These are phyloP conservation scores for Tetramorium parvispinum DNA, from an alignment of 1,140 invertebrate species.

Conservation along the genomic window DNA sequence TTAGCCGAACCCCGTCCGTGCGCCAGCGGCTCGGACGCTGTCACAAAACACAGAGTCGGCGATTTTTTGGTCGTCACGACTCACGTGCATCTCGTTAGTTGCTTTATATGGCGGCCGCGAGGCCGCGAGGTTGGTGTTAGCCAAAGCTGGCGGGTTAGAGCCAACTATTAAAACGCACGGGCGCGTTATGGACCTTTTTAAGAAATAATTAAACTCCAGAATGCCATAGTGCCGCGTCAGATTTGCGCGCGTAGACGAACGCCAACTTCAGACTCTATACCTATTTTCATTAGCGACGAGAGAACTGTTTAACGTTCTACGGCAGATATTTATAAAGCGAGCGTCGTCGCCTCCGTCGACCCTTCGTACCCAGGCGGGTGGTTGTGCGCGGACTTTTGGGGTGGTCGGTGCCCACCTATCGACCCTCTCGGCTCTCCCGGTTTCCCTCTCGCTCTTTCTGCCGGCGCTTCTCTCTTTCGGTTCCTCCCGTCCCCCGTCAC, in stretches of 20 bases:
- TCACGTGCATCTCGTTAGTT: slow-evolving; percentile 50
- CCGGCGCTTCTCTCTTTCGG: slow-evolving; percentile 43
- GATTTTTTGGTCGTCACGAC: slow-evolving; percentile 47
- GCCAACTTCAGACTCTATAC: slow-evolving; percentile 57
- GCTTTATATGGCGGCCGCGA: slow-evolving; percentile 21
- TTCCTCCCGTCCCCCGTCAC: background rate
- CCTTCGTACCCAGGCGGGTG: slow-evolving; percentile 63
- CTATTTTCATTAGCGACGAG: slow-evolving; percentile 77
- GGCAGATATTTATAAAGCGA: slow-evolving; percentile 81
- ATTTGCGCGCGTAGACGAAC: slow-evolving; percentile 32
- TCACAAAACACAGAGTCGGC: slow-evolving; percentile 47
- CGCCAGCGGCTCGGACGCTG: slow-evolving; percentile 2
- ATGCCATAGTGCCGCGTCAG: background rate
- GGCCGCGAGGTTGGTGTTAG: background rate
- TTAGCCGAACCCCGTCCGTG: slow-evolving; percentile 33
- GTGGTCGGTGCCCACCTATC: slow-evolving; percentile 80
- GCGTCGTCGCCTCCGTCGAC: slow-evolving; percentile 70
- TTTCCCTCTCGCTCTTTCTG: slow-evolving; percentile 65
- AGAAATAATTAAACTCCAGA: slow-evolving; percentile 46
- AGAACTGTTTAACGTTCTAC: slow-evolving; percentile 80
- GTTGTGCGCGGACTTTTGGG: slow-evolving; percentile 74
- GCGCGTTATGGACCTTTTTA: slow-evolving; percentile 27
- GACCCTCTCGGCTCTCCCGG: slow-evolving; percentile 78
- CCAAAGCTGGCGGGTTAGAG: background rate
- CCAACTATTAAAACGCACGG: slow-evolving; percentile 16